Evolutionary conservation across 2,888 invertebrate genomes (phyloP).

Genomic region (Pycnomerus fuliginosus): DNA sequence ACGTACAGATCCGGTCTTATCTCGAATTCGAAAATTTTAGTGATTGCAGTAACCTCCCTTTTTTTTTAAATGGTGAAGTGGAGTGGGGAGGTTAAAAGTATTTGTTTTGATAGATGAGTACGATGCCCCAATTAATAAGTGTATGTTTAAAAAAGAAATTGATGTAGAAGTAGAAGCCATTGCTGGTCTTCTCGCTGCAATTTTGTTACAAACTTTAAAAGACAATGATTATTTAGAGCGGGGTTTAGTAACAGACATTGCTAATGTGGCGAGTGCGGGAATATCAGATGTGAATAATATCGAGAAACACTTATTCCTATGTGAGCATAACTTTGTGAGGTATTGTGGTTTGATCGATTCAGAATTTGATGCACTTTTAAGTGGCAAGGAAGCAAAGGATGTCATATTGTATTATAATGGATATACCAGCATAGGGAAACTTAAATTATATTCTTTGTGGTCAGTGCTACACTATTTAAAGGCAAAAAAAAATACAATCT

Average conservation of each 20-base stretch:
- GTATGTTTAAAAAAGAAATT: neutral
- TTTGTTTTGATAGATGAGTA: slow-evolving; percentile 1
- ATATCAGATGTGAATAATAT: neutral
- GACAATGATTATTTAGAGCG: neutral
- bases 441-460: neutral
- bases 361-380: too few relatives aligned
- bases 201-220: neutral
- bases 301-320: neutral
- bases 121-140: slow-evolving; percentile 1
- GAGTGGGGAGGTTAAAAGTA: too few relatives aligned
- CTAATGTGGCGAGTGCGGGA: neutral
- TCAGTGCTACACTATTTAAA: neutral
- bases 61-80: too few relatives aligned
- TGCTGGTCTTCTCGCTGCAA: neutral
- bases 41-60: too few relatives aligned
- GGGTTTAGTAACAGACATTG: neutral
- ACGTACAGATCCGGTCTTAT: too few relatives aligned
- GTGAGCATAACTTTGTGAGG: too few relatives aligned
- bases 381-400: too few relatives aligned
- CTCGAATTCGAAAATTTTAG: too few relatives aligned
- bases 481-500: neutral
- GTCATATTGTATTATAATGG: too few relatives aligned
- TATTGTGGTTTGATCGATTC: too few relatives aligned
- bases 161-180: neutral
- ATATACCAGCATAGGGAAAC: too few relatives aligned